Evolutionary conservation across 1,140 invertebrate genomes (phyloP), one percentile per base, ranked within the genome.

Genomic region (Meloidogyne hapla): DNA sequence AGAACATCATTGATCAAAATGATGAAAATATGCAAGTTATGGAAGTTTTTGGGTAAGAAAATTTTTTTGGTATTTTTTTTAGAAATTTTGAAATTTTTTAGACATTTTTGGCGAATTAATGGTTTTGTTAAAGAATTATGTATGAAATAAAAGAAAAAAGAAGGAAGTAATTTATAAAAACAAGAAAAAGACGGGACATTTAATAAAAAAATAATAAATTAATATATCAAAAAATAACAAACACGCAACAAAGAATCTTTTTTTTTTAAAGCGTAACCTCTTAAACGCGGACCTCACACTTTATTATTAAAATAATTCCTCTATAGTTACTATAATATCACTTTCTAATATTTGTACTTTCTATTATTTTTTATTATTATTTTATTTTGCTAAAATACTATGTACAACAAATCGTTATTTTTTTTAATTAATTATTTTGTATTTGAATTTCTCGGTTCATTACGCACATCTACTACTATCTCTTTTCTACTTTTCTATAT

Each of bases 1-100:
- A 84, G 84, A 85, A 86, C 66, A 85, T 85, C 65, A 76, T 85
- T 62, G 80, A 84, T 21, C 77, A 82, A 70, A 85, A 85, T 68
- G 83, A 86, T 65, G 68, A 69, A 28, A 69, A 69, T 61, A 69
- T 69, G 68, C 68, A 69, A 8, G 68, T 69, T 26, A 69, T 69
- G 68, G 68, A 69, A 42, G 68, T 69, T 40, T 69, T 69, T 28
- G 68, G 68, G 68, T 69, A 33, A 69, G 40, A 45, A 21, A n/a
- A 69, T 13, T 1, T 69, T 25, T 18, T 45, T 38, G 6, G 1
- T 40, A n/a, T 61, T 68, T n/a, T n/a, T n/a, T n/a, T 9, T 21
- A 42, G 8, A n/a, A 25, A 6, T 6, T 33, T 33, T 4, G 5
- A 33, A 33, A 25, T 68, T 68, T 26, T 72, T 71, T 28, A 68